Conservation (phyloP, 2,888 invertebrate genomes). For the Drosophila mercatorum region DNA sequence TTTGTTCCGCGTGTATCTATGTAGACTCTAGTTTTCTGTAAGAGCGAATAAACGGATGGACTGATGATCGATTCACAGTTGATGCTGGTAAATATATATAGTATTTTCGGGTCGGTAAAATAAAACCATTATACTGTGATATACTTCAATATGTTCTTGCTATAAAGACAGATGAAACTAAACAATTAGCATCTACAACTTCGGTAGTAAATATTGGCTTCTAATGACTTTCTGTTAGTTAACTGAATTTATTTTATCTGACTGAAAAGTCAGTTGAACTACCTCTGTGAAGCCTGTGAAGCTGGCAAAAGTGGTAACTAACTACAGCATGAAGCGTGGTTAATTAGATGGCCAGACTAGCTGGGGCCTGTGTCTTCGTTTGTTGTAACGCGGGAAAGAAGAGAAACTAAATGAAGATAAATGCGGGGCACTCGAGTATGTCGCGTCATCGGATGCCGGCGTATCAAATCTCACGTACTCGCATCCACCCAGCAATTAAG, state of each 20-base stretch:
- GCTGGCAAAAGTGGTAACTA: background rate
- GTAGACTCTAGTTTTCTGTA: too few species aligned
- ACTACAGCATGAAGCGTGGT: slow-evolving; percentile 12
- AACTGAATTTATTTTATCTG: background rate
- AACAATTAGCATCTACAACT: background rate
- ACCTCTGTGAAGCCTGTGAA: background rate
- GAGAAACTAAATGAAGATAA: slow-evolving; percentile 63
- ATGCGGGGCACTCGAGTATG: slow-evolving; percentile 42
- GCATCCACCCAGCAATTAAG: slow-evolving; percentile 35
- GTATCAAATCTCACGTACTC: slow-evolving; percentile 29
- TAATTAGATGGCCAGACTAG: slow-evolving; percentile 26
- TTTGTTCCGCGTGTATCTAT: too few species aligned
- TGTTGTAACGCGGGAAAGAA: slow-evolving; percentile 23
- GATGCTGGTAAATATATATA: too few species aligned
- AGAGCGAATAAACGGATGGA: too few species aligned
- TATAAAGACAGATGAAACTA: background rate
- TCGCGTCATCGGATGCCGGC: slow-evolving; percentile 18
- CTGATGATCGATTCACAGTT: too few species aligned
- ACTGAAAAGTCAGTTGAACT: background rate
- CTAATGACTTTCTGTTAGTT: slow-evolving; percentile 1
- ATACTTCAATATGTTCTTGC: too few species aligned
- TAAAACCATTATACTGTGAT: background rate
- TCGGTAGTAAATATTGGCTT: background rate
- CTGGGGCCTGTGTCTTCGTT: slow-evolving; percentile 60
- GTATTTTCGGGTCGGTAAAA: too few species aligned